Conservation (phyloP, 2,797 vertebrate species). For the Phoeniculus purpureus region DNA sequence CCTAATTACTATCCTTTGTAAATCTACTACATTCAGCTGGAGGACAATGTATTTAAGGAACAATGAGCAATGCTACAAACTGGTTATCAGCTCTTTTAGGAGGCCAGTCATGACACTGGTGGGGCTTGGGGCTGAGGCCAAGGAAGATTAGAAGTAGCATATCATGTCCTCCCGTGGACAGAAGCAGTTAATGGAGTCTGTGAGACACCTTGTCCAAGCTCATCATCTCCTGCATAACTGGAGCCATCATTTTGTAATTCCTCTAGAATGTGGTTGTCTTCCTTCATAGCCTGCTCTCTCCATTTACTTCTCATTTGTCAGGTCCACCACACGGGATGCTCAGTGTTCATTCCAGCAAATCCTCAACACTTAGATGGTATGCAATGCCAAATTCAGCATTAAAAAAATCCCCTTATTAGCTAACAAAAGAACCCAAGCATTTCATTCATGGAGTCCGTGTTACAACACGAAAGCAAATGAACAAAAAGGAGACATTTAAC, state of each 20-base stretch:
- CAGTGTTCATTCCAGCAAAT: background rate
- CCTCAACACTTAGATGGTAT: background rate
- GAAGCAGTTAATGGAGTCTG: background rate
- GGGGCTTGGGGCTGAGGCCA: background rate
- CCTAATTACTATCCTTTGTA: background rate
- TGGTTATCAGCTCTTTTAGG: background rate
- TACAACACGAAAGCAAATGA: background rate
- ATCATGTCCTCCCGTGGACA: background rate
- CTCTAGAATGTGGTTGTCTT: background rate
- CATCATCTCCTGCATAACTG: background rate
- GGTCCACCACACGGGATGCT: background rate
- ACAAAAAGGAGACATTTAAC: background rate
- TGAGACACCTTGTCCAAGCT: background rate
- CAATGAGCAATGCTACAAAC: background rate
- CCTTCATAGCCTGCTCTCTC: background rate
- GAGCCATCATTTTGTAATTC: background rate
- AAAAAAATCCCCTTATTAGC: background rate
- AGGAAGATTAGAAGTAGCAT: background rate
- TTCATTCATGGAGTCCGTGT: background rate
- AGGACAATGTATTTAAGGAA: background rate
- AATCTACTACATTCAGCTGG: background rate
- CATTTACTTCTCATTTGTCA: slow-evolving; percentile 23
- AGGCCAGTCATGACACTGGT: background rate
- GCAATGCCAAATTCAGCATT: background rate
- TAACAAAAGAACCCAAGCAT: background rate